phyloP scores from a whole-genome alignment of 1,140 invertebrate genomes.

The Coptotermes formosanus region DNA sequence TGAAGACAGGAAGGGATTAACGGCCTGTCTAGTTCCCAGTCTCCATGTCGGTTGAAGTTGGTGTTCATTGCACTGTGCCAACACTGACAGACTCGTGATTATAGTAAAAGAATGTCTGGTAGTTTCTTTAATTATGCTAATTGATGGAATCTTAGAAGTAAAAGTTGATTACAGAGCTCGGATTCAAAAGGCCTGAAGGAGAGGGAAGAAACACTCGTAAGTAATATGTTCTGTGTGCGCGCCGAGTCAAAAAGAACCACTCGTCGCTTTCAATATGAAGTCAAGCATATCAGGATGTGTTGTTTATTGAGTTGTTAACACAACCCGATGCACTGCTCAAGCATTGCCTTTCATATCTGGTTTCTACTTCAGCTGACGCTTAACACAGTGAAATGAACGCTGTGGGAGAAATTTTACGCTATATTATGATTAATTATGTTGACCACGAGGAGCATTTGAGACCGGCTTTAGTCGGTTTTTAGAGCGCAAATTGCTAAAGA shows the following conservation, averaged over 20 bases:
- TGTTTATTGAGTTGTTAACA: not conserved
- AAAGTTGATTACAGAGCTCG: conserved; percentile 18
- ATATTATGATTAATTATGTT: not conserved
- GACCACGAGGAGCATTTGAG: no score
- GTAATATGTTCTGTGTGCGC: not conserved
- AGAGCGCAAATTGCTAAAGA: not conserved
- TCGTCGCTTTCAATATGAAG: not conserved
- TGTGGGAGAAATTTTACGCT: not conserved
- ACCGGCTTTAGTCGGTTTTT: no score
- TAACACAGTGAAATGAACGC: not conserved
- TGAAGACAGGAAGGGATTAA: not conserved
- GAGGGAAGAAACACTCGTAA: not conserved
- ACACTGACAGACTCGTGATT: not conserved
- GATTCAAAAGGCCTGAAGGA: not conserved
- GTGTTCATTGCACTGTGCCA: not conserved
- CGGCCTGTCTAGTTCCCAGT: not conserved
- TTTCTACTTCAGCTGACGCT: not conserved
- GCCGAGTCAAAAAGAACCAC: not conserved
- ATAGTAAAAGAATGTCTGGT: not conserved
- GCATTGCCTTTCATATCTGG: not conserved
- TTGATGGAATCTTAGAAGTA: conserved; percentile 5
- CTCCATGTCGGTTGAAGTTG: not conserved
- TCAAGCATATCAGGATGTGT: not conserved
- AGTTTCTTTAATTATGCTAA: conserved; percentile 11
- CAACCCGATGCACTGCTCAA: not conserved